These are phyloP conservation scores for Heterochromis multidens DNA, from an alignment of 2,113 vertebrate species.

Conservation along the genomic window DNA sequence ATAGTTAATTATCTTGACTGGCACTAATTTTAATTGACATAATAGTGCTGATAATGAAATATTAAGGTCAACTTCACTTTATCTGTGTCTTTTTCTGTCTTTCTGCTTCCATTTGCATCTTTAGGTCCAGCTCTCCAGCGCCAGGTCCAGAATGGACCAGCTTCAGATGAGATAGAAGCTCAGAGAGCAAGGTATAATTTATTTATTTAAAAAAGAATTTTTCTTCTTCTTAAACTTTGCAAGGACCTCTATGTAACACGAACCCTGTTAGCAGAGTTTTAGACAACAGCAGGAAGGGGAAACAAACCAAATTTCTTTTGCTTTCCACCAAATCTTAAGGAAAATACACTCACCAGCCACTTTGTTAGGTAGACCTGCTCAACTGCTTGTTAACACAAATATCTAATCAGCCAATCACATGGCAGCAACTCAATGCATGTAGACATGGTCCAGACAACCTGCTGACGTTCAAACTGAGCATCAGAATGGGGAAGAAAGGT, in stretches of 20 bases:
- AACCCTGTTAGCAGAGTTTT: not conserved
- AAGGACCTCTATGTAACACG: fast-evolving
- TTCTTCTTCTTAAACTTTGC: not conserved
- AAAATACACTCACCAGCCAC: no score
- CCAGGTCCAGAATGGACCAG: conserved; percentile 90
- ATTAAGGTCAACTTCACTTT: conserved; percentile 2
- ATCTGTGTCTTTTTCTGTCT: not conserved
- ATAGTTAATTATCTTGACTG: conserved; percentile 33
- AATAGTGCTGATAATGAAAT: conserved; percentile 6
- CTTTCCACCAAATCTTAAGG: no score
- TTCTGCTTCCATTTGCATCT: not conserved
- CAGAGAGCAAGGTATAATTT: conserved; percentile 87
- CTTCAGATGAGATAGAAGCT: conserved; percentile 91
- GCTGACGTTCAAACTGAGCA: no score
- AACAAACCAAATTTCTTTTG: no score
- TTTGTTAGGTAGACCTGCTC: no score
- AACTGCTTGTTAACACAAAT: no score
- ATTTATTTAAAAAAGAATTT: not conserved
- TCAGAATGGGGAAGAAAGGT: no score
- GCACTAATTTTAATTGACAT: conserved; percentile 24
- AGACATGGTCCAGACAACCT: no score
- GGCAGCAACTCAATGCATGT: no score
- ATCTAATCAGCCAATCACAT: no score
- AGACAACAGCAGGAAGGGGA: no score
- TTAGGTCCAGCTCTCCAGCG: conserved; percentile 92